phyloP scores from a whole-genome alignment of 2,113 vertebrate genomes.

The Isurus oxyrinchus region DNA sequence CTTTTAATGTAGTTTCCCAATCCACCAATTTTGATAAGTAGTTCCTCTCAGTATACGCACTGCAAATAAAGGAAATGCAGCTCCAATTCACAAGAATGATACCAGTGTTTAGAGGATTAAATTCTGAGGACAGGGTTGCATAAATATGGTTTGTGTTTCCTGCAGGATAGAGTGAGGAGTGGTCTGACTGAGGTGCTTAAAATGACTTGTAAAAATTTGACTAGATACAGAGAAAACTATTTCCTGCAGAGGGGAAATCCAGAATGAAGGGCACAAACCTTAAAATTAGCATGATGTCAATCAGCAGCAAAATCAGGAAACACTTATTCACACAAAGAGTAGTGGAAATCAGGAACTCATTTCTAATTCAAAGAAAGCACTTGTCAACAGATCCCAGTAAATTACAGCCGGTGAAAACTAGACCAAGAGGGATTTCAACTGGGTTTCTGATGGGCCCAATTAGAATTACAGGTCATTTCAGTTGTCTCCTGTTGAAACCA shows the following conservation, averaged over 20 bases:
- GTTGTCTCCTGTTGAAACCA: too few relatives aligned
- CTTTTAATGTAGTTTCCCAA: too few relatives aligned
- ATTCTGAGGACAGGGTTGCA: neutral
- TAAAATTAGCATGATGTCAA: neutral
- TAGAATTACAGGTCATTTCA: too few relatives aligned
- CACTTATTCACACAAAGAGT: too few relatives aligned
- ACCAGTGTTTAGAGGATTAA: neutral
- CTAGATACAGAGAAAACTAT: neutral
- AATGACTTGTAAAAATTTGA: neutral
- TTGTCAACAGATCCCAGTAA: too few relatives aligned
- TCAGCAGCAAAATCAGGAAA: too few relatives aligned
- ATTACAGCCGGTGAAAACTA: too few relatives aligned
- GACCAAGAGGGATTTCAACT: too few relatives aligned
- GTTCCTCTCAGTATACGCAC: neutral
- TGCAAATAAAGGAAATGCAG: neutral
- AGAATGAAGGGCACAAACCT: neutral
- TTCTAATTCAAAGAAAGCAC: too few relatives aligned
- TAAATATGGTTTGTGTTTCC: neutral
- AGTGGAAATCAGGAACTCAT: too few relatives aligned
- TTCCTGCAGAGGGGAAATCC: neutral
- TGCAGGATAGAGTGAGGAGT: neutral
- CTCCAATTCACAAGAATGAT: neutral
- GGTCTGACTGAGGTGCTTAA: neutral
- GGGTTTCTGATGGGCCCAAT: too few relatives aligned
- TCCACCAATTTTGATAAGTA: too few relatives aligned